A percentile compares a stretch with the other conserved stretches of the same genome.
phyloP scores from a whole-genome alignment of 2,888 invertebrate species.

The Schizaphis graminum region DNA sequence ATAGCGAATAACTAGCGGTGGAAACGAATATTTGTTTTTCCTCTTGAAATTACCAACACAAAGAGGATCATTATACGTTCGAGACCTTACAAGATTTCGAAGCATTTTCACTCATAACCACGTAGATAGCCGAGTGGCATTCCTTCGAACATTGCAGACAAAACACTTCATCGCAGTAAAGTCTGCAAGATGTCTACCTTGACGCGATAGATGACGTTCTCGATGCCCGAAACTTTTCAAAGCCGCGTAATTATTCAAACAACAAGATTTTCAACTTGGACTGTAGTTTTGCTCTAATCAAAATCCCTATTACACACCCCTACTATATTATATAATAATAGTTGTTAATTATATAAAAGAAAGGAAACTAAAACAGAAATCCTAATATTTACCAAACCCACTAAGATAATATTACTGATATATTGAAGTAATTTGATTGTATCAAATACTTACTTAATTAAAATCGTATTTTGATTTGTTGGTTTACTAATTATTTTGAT shows the following conservation, averaged over 20 bases:
- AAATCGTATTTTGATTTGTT: not conserved
- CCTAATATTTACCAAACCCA: not conserved
- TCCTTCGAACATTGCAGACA: conserved; percentile 20
- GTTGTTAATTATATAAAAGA: not conserved
- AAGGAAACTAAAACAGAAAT: not conserved
- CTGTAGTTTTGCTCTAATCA: conserved; percentile 30
- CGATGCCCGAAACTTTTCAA: conserved; percentile 21
- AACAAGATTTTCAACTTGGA: not conserved
- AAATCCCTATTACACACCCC: not conserved
- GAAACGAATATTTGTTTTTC: conserved; percentile 50
- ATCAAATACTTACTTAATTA: not conserved
- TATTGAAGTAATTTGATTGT: not conserved
- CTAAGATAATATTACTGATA: not conserved
- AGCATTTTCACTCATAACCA: conserved; percentile 39
- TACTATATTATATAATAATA: not conserved
- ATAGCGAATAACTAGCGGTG: conserved; percentile 52
- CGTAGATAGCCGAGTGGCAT: conserved; percentile 20
- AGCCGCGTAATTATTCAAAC: conserved; percentile 16
- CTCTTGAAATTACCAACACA: conserved; percentile 56
- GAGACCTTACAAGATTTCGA: conserved; percentile 55
- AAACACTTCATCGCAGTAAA: conserved; percentile 18
- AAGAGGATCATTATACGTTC: conserved; percentile 52
- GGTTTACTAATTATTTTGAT: not conserved
- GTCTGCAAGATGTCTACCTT: conserved; percentile 31
- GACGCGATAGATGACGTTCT: conserved; percentile 40